Percentiles rank a stretch among this genome's conserved stretches.
Conservation (phyloP, 2,113 vertebrate species). For the Coreoperca whiteheadi region DNA sequence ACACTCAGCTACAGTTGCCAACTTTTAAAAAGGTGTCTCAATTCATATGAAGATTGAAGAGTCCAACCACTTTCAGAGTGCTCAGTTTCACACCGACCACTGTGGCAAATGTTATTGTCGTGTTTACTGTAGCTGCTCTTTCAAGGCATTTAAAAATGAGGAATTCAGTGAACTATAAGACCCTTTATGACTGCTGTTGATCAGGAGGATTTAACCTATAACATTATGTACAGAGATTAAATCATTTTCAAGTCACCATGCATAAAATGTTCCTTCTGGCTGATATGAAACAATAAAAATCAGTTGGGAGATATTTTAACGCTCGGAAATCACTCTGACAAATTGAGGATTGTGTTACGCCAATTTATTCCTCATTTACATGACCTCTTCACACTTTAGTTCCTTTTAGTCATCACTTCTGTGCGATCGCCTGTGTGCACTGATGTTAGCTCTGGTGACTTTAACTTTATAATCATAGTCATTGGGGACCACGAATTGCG, state of each 20-base stretch:
- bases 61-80: slow-evolving; percentile 7
- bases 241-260: neutral
- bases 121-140: slow-evolving; percentile 17
- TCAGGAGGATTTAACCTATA: slow-evolving; percentile 1
- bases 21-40: slow-evolving; percentile 36
- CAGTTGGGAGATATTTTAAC: neutral
- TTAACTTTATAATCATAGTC: slow-evolving; percentile 14
- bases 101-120: neutral
- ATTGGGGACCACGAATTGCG: slow-evolving; percentile 14
- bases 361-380: slow-evolving; percentile 17
- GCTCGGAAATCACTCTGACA: neutral
- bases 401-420: slow-evolving; percentile 25
- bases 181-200: slow-evolving; percentile 17
- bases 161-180: neutral
- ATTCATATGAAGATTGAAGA: slow-evolving; percentile 29
- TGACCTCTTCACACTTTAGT: neutral
- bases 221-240: slow-evolving; percentile 12
- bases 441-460: neutral
- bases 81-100: neutral
- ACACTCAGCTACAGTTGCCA: slow-evolving; percentile 30
- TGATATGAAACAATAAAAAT: slow-evolving; percentile 1
- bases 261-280: slow-evolving; percentile 2
- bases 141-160: slow-evolving; percentile 1
- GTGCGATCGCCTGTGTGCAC: neutral
- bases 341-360: neutral